Evolutionary conservation across 2,888 invertebrate species (phyloP).

Genomic region (Cristatella mucedo): DNA sequence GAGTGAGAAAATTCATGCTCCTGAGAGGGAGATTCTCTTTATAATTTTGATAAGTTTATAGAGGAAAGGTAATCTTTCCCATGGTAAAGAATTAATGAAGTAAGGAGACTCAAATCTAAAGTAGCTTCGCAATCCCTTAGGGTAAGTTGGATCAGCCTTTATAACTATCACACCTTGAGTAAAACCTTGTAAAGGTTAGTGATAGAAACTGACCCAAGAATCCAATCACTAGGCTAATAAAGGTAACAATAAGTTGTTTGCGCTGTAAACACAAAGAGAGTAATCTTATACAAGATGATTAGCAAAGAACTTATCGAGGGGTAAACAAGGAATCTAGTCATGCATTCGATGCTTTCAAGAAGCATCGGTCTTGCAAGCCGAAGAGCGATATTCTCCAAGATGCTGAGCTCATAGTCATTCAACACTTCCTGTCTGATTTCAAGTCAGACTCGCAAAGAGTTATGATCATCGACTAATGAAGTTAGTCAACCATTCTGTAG

Average conservation of each 20-base stretch:
- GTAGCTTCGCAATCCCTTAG: conserved; percentile 48
- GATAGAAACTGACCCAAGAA: conserved; percentile 12
- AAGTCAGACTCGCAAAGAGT: too few species aligned
- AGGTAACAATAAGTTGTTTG: conserved; percentile 15
- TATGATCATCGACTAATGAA: too few species aligned
- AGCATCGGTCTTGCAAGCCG: too few species aligned
- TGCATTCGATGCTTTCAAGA: too few species aligned
- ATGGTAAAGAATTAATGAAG: conserved; percentile 47
- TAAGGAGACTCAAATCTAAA: conserved; percentile 49
- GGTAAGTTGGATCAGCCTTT: conserved; percentile 15
- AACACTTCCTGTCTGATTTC: too few species aligned
- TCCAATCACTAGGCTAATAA: conserved; percentile 15
- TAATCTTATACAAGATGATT: background rate
- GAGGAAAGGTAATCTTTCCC: conserved; percentile 51
- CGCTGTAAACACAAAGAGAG: conserved; percentile 11
- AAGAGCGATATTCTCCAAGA: too few species aligned
- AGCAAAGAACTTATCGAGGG: conserved; percentile 43
- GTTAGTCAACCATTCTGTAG: too few species aligned
- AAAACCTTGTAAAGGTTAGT: background rate
- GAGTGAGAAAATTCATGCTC: conserved; percentile 11
- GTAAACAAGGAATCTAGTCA: too few species aligned
- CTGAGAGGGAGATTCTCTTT: too few species aligned
- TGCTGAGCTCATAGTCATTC: too few species aligned
- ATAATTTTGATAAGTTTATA: too few species aligned
- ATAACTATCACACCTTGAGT: conserved; percentile 5